Base-by-base conservation (phyloP, 2,113 vertebrate species). In the Girardinichthys multiradiatus region DNA sequence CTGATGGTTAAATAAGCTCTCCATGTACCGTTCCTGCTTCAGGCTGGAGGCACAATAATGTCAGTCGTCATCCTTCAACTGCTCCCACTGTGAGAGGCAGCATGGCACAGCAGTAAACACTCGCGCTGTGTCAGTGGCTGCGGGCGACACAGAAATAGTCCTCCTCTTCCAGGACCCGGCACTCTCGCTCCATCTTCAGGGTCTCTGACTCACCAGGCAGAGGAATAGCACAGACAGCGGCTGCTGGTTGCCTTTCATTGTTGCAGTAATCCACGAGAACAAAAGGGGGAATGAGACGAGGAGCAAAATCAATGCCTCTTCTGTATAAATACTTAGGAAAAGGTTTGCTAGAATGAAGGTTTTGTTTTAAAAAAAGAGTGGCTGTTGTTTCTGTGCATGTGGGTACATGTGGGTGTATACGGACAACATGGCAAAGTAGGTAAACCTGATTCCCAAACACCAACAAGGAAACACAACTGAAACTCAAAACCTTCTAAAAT, bases 91-190 rank as follows among this genome's bases (percentile, higher is more conserved):
- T 78, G 89, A 90, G 90, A 87, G 86, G 90, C 84, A 83, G 87
- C 87, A 75, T 87, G 82, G 86, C 88, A 85, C 87, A 87, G 87
- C 88, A 90, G 87, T 90, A 92, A 90, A 94, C 90, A 92, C 89
- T 89, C 74, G 77, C 87, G 21, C 86, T 89, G 88, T 91, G 92
- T 92, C 90, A 90, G 82, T 87, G 89, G 90, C 92, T 89, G 81
- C 81, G 72, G 92, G 92, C 90, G 78, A 91, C 90, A 80, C 89
- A 86, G 80, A 93, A 94, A 93, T 92, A 93, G 89, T 86, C 85
- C 80, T 90, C 82, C 69, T 88, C 82, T 87, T 85, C 60, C 64
- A 79, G 85, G 86, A 77, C 77, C 75, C 10, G 48, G 70, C 84
- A 80, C 81, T 81, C 79, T 68, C 57, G 61, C 86, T 89, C 83